These are phyloP conservation scores for Acrocephalus scirpaceus DNA, from an alignment of 2,797 vertebrate species.

Conservation along the genomic window DNA sequence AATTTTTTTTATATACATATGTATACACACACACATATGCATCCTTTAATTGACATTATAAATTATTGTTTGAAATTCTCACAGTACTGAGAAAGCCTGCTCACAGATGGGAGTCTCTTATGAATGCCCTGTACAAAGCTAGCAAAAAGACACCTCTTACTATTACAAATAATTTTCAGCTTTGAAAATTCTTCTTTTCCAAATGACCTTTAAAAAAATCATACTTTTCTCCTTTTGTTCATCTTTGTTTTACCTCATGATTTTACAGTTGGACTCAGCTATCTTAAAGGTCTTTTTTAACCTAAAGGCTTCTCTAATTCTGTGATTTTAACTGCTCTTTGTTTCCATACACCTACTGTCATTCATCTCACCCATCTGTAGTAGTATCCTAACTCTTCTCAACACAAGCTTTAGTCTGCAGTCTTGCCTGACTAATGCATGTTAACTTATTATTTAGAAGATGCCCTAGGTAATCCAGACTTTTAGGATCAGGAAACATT, in stretches of 20 bases:
- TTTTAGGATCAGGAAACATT: not conserved
- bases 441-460: not conserved
- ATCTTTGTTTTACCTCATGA: not conserved
- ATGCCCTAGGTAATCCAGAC: not conserved
- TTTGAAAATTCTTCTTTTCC: not conserved
- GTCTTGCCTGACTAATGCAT: not conserved
- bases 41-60: not conserved
- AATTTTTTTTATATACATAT: not conserved
- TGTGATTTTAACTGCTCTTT: not conserved
- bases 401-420: not conserved
- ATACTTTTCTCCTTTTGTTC: not conserved
- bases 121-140: not conserved
- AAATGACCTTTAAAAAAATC: not conserved
- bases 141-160: not conserved
- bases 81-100: not conserved
- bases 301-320: not conserved
- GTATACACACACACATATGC: accelerated
- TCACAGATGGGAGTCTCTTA: not conserved
- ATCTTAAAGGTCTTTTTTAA: not conserved
- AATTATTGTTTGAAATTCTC: not conserved
- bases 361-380: not conserved
- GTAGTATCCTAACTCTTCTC: not conserved
- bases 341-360: not conserved
- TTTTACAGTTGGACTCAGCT: not conserved
- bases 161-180: not conserved